phyloP scores from a whole-genome alignment of 2,113 vertebrate genomes.

The Elephantulus edwardii region DNA sequence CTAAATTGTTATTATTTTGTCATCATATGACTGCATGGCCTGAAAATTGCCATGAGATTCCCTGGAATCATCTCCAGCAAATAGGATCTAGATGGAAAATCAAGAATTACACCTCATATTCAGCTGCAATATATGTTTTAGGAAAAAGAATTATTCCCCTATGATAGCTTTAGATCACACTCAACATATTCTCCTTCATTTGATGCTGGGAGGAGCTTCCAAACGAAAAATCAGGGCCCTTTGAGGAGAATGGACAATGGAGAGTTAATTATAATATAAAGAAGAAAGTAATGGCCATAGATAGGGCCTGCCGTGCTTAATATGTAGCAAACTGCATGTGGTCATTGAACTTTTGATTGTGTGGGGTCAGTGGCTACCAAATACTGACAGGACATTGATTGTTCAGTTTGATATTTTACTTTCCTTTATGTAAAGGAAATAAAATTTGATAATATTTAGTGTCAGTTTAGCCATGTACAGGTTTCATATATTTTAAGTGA shows the following conservation, averaged over 20 bases:
- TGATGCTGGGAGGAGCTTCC: background rate
- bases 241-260: background rate
- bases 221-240: background rate
- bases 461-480: background rate
- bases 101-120: background rate
- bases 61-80: background rate
- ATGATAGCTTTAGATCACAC: background rate
- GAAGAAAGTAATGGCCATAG: background rate
- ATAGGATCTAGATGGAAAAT: background rate
- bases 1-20: background rate
- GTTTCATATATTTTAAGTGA: slow-evolving; percentile 2
- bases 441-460: background rate
- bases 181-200: background rate
- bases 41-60: background rate
- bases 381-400: background rate
- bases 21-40: background rate
- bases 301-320: background rate
- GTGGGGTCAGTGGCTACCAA: background rate
- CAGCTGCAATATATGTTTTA: background rate
- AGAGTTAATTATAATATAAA: background rate
- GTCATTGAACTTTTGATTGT: background rate
- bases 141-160: background rate
- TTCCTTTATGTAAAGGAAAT: background rate
- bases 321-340: background rate
- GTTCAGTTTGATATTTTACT: background rate